Percentiles rank a stretch among this genome's conserved stretches.
These are phyloP conservation scores for Brotula barbata DNA, from an alignment of 2,797 vertebrate genomes.

Conservation along the genomic window DNA sequence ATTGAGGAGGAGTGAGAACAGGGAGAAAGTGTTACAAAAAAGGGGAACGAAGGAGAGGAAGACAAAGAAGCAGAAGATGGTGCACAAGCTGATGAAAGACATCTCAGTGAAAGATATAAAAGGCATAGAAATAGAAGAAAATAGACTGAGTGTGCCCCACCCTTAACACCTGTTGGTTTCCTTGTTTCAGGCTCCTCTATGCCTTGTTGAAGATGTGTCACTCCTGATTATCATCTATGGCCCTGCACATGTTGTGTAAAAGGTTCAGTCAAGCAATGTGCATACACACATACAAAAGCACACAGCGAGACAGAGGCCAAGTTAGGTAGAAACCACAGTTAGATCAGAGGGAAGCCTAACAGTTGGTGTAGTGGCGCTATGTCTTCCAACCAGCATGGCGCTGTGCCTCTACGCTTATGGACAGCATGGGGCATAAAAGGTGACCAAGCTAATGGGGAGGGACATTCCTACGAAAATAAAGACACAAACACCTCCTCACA, in stretches of 20 bases:
- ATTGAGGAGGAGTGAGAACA: constrained; percentile 33
- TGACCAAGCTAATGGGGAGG: neutral
- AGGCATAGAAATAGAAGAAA: constrained; percentile 7
- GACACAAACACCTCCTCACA: constrained; percentile 6
- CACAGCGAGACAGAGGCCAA: constrained; percentile 5
- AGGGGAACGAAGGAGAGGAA: constrained; percentile 1
- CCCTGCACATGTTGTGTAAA: constrained; percentile 16
- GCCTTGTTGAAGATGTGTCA: constrained; percentile 80
- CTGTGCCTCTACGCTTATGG: neutral
- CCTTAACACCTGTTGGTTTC: constrained; percentile 86
- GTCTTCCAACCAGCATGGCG: neutral
- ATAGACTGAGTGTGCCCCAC: constrained; percentile 71
- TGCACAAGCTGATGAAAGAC: constrained; percentile 49
- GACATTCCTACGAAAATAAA: constrained; percentile 14
- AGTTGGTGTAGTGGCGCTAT: neutral
- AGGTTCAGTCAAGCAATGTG: neutral
- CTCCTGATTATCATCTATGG: constrained; percentile 77
- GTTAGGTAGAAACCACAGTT: constrained; percentile 18
- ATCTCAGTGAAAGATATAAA: constrained; percentile 14
- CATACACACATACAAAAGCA: constrained; percentile 17
- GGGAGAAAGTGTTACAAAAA: constrained; percentile 44
- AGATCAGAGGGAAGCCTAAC: constrained; percentile 15
- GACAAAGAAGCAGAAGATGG: too few relatives aligned
- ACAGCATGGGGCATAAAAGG: neutral
- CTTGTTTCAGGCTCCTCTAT: constrained; percentile 81